Evolutionary conservation across 2,797 vertebrate species (phyloP).

Genomic region (Arnoldichthys spilopterus): DNA sequence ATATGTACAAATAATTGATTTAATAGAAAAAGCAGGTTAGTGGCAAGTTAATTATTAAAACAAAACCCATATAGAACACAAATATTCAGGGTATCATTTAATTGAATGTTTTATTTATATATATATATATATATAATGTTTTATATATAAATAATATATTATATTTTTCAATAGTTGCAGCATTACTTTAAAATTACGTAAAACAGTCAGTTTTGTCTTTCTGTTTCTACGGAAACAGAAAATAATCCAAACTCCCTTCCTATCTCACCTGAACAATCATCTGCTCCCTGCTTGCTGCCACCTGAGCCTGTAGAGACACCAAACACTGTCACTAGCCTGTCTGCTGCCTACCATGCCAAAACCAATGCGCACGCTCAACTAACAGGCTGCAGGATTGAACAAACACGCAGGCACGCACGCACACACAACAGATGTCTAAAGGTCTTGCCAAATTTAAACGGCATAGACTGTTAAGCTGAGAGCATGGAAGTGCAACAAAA

Average conservation of each 20-base stretch:
- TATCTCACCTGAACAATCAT: conserved; percentile 68
- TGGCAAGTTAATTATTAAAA: too few species aligned
- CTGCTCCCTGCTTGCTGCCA: conserved; percentile 64
- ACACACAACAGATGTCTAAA: conserved; percentile 14
- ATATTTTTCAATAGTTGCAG: neutral
- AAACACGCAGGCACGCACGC: neutral
- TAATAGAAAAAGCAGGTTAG: too few species aligned
- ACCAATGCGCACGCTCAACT: conserved; percentile 10
- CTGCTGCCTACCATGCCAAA: conserved; percentile 31
- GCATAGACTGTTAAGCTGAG: neutral
- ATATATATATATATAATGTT: too few species aligned
- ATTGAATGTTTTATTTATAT: too few species aligned
- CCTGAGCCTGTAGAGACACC: conserved; percentile 67
- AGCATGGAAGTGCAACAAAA: neutral
- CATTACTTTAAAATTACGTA: neutral
- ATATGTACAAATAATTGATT: too few species aligned
- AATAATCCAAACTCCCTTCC: conserved; percentile 34
- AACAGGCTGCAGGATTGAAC: conserved; percentile 19
- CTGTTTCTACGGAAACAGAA: neutral
- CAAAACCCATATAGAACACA: neutral
- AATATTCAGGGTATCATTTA: neutral
- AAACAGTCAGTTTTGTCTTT: conserved; percentile 7
- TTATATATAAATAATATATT: too few species aligned
- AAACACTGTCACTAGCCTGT: conserved; percentile 62
- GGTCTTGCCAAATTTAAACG: conserved; percentile 2